Base-by-base conservation (phyloP, 2,888 invertebrate species). In the Amorpha juglandis region DNA sequence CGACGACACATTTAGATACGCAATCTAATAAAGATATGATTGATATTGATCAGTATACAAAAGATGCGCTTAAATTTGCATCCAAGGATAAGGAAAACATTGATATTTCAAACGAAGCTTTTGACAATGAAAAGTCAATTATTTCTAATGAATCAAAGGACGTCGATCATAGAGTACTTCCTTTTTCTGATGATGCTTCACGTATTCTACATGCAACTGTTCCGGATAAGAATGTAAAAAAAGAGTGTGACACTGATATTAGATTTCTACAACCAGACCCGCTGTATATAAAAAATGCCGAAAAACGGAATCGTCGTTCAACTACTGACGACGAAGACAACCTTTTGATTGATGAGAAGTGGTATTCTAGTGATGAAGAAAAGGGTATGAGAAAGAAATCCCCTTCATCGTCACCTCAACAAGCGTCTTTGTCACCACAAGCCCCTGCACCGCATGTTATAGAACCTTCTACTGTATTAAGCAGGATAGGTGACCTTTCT, bases 361-460 rank as follows among this genome's bases (percentile, higher is more conserved):
- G 97, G 96, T 97, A 97, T 81, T 97, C 97, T 1, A 97, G 97
- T 81, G 97, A 97, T 74, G 96, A 96, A 74, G 96, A 96, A 76
- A 96, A 96, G 68, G 81, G 84, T 35, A 78, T 69, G 27, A 93
- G 88, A 77, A 87, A 80, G 66, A 91, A 85, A 68, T 91, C 93
- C 35, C 91, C 91, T 14, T 76, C 73, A 58, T 81, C 84, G 47
- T 91, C 92, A n/a, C 91, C 91, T 50, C 78, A 76, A 71, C 82
- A 82, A 70, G 74, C 76, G 9, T 79, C 84, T 4, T 70, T 82
- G 45, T 85, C 89, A 38, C 89, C 88, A 14, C 82, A 80, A 70
- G 69, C 78, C 27, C 81, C 84, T 27, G 92, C 93, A 52, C 95
- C 95, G 0, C 93, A 93, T 65, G 91, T 91, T 33, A 94, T 95